phyloP scores from a whole-genome alignment of 2,888 invertebrate genomes.

The Himalopsyche anomala region DNA sequence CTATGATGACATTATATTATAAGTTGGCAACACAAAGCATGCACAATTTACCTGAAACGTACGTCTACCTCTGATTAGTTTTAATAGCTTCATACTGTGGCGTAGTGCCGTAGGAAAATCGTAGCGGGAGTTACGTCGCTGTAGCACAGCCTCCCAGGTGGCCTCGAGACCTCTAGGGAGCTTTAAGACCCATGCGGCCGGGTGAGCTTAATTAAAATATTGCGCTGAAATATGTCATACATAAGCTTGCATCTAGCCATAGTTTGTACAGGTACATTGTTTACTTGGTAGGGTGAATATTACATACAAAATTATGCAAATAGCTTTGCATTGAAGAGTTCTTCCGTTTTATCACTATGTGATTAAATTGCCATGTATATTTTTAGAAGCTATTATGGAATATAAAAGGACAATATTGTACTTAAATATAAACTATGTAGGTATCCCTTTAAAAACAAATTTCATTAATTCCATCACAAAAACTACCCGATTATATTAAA shows the following conservation, averaged over 20 bases:
- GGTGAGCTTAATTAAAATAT: conserved; percentile 64
- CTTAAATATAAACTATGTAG: too few species aligned
- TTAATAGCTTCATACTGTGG: conserved; percentile 13
- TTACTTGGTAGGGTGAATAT: conserved; percentile 41
- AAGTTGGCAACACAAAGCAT: background rate
- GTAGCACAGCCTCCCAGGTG: conserved; percentile 31
- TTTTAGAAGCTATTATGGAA: too few species aligned
- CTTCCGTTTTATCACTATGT: background rate
- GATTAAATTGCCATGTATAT: too few species aligned
- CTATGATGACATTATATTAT: too few species aligned
- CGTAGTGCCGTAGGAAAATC: conserved; percentile 14
- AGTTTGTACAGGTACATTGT: conserved; percentile 48
- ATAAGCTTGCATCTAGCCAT: conserved; percentile 54
- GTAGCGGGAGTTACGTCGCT: background rate
- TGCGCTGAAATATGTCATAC: conserved; percentile 62
- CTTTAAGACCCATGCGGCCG: background rate
- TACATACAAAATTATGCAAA: conserved; percentile 27
- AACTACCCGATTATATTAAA: too few species aligned
- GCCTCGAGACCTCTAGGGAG: background rate
- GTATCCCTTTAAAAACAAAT: too few species aligned
- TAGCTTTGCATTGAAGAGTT: background rate
- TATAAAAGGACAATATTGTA: too few species aligned
- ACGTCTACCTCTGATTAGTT: conserved; percentile 12
- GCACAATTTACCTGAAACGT: background rate
- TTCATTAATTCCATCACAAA: too few species aligned